Evolutionary conservation across 1,140 invertebrate genomes (phyloP), one percentile per base, ranked within the genome.

Genomic region (Vollenhovia emeryi): DNA sequence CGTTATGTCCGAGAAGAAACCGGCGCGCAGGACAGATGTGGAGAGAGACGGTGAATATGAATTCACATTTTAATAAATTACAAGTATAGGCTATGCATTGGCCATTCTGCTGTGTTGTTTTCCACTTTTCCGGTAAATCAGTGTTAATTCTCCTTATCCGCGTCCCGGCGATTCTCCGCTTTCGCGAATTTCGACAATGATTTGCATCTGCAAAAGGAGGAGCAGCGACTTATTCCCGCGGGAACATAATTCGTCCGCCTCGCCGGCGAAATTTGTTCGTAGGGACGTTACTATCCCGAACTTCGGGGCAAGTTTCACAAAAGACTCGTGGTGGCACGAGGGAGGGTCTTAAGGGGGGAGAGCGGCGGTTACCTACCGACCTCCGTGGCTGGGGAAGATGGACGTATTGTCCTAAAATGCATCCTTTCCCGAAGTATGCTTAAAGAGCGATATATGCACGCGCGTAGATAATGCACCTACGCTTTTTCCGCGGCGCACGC

Each of bases 251-350:
- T 82, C 50, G 78, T 73, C 66, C 27, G 78, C 52, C 78, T 59
- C 27, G 78, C 13, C 78, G 66, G 78, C 66, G 78, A 82, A 82
- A 82, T 82, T 82, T 82, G 78, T 82, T 82, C 78, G 36, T 21
- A 55, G 66, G 50, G 66, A 82, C 78, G 66, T 82, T 82, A 82
- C 78, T 73, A 82, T 80, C 78, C 66, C 66, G 78, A 82, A 82
- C 78, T 82, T 82, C 33, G n/a, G 78, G 45, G 48, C 66, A 59
- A 82, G 78, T 82, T 82, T 73, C 66, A 82, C 78, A 82, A 82
- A 82, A 82, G 78, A 82, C 78, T 82, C 78, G 30, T 45, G 66
- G 66, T 82, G 73, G 50, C 73, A 59, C 78, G 45, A 73, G 78
- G 24, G 52, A 69, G 78, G n/a, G 43, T 43, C 66, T 82, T 57